These are phyloP conservation scores for Lasioglossum lativentre DNA, from an alignment of 2,888 invertebrate genomes.

Conservation along the genomic window DNA sequence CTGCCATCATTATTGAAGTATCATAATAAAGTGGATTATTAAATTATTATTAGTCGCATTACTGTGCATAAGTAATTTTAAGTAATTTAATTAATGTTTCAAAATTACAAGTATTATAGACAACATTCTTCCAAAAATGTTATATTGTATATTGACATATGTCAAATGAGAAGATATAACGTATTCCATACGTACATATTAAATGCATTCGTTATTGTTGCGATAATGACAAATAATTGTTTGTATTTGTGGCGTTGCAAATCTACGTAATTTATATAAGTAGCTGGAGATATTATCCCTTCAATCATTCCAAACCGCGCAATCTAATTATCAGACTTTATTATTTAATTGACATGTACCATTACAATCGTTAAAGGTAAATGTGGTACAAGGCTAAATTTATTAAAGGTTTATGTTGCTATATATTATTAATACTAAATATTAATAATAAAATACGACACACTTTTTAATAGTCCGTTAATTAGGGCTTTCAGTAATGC, in stretches of 20 bases:
- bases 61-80: too few relatives aligned
- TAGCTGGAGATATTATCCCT: neutral
- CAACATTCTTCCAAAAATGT: too few relatives aligned
- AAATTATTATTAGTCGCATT: too few relatives aligned
- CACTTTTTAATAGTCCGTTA: neutral
- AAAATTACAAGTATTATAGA: too few relatives aligned
- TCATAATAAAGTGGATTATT: too few relatives aligned
- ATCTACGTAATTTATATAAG: neutral
- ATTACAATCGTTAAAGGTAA: neutral
- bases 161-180: too few relatives aligned
- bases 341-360: neutral
- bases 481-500: neutral
- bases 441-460: neutral
- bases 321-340: neutral
- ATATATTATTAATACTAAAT: neutral
- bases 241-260: neutral
- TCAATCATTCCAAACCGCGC: neutral
- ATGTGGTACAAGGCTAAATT: neutral
- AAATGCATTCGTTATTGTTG: neutral
- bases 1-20: too few relatives aligned
- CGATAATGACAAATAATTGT: neutral
- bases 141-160: too few relatives aligned
- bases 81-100: too few relatives aligned
- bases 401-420: neutral
- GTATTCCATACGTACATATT: too few relatives aligned